Base-by-base conservation (phyloP, 2,113 vertebrate species). In the Notarius quadriscutis region DNA sequence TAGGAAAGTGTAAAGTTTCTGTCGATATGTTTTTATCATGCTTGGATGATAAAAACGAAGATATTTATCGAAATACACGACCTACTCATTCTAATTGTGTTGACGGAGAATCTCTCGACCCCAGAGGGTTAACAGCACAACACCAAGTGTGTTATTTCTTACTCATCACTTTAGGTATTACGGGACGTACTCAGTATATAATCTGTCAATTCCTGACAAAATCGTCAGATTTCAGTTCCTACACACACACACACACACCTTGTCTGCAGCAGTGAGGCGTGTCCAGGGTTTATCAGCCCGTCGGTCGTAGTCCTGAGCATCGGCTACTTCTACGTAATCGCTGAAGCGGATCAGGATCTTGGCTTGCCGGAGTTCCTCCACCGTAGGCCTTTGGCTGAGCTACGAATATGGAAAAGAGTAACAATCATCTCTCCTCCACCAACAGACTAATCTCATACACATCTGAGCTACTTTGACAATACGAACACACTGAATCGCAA, bases 321-420 rank as follows among this genome's bases (percentile, higher is more conserved):
- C 97, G 0, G 98, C 97, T 93, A 99, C 97, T 88, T 99, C 98
- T 92, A 99, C 98, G 0, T 99, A 99, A 94, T 99, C 98, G 1
- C 97, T 97, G 95, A 99, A 99, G 87, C 95, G 97, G 93, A 99
- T 99, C 71, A 99, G 97, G 92, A 99, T 99, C 94, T 98, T 99
- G 89, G 97, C 96, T 90, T 97, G 97, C 71, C 98, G 95, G 62
- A 99, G 95, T 89, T 99, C 97, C 94, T 99, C 98, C 86, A 99
- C 98, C 0, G 98, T 99, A 86, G 98, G 98, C 93, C 98, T 97
- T 90, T 99, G 98, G 92, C 98, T 99, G 88, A 99, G 96, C 98
- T 99, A 77, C 11, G 87, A 9, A n/a, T 27, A 62, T 8, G 84
- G 51, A 57, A n/a, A 18, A 84, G 14, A 41, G 81, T 4, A 55